Evolutionary conservation across 2,113 vertebrate species (phyloP).

Genomic region (Tympanuchus pallidicinctus): DNA sequence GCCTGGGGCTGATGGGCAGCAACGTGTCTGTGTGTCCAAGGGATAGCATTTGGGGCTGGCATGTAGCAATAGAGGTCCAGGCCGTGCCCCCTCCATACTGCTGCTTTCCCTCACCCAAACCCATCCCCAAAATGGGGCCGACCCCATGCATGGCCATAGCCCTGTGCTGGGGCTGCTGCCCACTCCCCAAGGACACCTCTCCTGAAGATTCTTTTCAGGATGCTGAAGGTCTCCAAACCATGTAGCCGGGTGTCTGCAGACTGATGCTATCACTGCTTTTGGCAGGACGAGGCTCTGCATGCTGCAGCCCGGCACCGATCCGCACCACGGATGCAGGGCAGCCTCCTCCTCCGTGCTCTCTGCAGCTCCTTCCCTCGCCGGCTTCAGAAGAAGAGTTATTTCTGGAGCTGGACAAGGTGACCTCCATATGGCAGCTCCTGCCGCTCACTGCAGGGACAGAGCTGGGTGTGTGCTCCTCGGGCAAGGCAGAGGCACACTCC

Average conservation of each 20-base stretch:
- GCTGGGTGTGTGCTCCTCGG: conserved; percentile 31
- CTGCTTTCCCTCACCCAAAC: background rate
- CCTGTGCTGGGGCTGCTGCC: background rate
- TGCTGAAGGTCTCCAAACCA: conserved; percentile 48
- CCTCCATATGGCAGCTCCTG: conserved; percentile 69
- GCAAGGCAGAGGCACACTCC: background rate
- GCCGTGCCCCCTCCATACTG: background rate
- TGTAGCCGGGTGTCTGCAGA: conserved; percentile 53
- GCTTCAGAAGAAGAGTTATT: conserved; percentile 64
- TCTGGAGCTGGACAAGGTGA: conserved; percentile 70
- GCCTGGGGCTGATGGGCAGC: background rate
- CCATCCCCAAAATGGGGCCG: accelerated
- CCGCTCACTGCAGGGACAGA: conserved; percentile 53
- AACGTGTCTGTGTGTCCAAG: background rate
- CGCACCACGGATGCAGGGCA: conserved; percentile 44
- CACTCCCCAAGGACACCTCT: conserved; percentile 40
- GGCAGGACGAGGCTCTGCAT: conserved; percentile 45
- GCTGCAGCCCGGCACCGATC: conserved; percentile 54
- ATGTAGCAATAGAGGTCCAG: background rate
- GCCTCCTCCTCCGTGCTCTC: conserved; percentile 45
- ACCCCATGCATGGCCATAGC: background rate
- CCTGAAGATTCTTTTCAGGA: background rate
- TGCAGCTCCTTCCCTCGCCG: conserved; percentile 41
- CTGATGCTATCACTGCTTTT: conserved; percentile 41
- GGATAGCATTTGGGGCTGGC: background rate